Evolutionary conservation across 2,797 vertebrate genomes (phyloP).

Genomic region (Ctenosaura bakeri): DNA sequence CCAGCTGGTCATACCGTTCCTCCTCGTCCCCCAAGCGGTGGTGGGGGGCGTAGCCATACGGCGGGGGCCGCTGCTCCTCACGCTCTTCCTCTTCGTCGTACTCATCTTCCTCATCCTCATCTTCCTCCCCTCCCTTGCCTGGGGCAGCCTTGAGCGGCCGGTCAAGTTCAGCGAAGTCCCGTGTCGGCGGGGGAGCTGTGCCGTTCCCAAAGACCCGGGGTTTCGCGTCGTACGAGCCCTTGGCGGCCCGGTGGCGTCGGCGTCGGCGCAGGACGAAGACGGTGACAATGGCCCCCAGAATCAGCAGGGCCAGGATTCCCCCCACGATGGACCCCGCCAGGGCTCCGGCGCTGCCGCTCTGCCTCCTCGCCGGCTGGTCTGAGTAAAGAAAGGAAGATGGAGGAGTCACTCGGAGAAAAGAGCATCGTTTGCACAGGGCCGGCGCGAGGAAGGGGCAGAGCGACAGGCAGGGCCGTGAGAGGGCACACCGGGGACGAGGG

Average conservation of each 20-base stretch:
- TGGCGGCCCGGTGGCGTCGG: conserved; percentile 81
- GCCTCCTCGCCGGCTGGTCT: conserved; percentile 23
- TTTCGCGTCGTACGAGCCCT: conserved; percentile 85
- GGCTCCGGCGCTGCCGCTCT: conserved; percentile 73
- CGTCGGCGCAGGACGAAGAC: conserved; percentile 84
- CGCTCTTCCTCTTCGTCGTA: conserved; percentile 84
- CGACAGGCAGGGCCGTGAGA: conserved; percentile 9
- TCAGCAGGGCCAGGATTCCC: conserved; percentile 86
- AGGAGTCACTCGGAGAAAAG: neutral
- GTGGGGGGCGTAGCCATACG: conserved; percentile 2
- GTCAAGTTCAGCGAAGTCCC: conserved; percentile 79
- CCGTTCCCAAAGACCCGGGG: conserved; percentile 86
- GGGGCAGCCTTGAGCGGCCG: conserved; percentile 72
- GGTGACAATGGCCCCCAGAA: conserved; percentile 84
- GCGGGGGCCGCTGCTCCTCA: conserved; percentile 26
- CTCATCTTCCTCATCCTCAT: conserved; percentile 82
- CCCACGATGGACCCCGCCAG: conserved; percentile 89
- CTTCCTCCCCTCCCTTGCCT: conserved; percentile 81
- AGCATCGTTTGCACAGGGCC: neutral
- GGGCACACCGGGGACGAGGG: neutral
- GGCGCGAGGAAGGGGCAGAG: conserved; percentile 47
- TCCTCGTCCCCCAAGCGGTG: conserved; percentile 74
- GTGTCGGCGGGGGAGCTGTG: conserved; percentile 79
- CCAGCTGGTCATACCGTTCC: conserved; percentile 79
- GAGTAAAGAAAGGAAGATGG: conserved; percentile 42